Evolutionary conservation across 1,140 invertebrate species (phyloP).

Genomic region (Lysiphlebus fabarum): DNA sequence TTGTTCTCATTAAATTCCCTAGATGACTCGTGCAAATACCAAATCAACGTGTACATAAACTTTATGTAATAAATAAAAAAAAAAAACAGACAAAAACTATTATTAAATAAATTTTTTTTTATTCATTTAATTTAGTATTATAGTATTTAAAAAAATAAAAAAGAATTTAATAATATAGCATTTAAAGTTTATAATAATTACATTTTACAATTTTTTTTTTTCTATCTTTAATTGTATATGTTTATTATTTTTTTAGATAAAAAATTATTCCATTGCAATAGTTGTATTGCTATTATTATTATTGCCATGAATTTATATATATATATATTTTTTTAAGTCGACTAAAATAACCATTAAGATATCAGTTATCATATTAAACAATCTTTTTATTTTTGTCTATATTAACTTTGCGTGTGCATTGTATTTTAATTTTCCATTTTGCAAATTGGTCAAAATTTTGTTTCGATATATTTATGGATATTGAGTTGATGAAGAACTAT

Average conservation of each 20-base stretch:
- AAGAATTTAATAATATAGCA: no score
- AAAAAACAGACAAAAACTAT: no score
- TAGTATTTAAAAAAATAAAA: background rate
- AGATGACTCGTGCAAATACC: background rate
- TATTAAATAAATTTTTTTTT: background rate
- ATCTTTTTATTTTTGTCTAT: background rate
- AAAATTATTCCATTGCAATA: no score
- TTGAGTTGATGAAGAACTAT: background rate
- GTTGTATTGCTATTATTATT: no score
- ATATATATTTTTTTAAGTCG: no score
- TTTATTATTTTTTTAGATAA: no score
- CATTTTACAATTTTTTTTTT: background rate
- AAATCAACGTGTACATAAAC: no score
- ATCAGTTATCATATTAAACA: background rate
- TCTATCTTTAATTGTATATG: no score
- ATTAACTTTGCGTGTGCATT: background rate
- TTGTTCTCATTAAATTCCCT: slow-evolving; percentile 18
- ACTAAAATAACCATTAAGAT: background rate
- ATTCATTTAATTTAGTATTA: background rate
- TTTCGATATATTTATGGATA: background rate
- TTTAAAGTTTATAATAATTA: background rate
- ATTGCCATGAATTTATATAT: no score
- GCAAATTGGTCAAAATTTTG: background rate
- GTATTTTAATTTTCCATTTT: background rate
- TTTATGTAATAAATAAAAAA: no score